phyloP scores from a whole-genome alignment of 1,140 invertebrate species.

The Mizuhopecten yessoensis region DNA sequence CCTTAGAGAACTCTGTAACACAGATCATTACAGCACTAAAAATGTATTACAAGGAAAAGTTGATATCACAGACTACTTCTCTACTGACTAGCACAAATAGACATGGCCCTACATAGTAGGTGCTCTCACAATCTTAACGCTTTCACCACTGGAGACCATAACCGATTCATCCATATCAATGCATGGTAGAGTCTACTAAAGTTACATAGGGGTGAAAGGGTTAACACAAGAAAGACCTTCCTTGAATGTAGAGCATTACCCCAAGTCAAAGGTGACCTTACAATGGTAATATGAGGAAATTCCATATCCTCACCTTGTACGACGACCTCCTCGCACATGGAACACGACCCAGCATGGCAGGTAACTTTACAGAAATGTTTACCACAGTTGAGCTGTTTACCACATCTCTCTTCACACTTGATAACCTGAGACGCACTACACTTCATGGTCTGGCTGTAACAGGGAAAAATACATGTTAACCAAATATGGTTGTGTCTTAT shows the following conservation, averaged over 20 bases:
- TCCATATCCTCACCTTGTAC: constrained; percentile 78
- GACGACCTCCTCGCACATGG: constrained; percentile 77
- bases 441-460: constrained; percentile 75
- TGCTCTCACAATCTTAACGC: too few relatives aligned
- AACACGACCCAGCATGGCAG: constrained; percentile 81
- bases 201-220: too few relatives aligned
- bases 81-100: too few relatives aligned
- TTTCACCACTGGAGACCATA: too few relatives aligned
- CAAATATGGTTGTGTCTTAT: too few relatives aligned
- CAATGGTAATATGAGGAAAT: not conserved
- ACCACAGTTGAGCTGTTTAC: constrained; percentile 80
- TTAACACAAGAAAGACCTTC: not conserved
- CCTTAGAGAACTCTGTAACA: constrained; percentile 87
- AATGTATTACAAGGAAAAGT: too few relatives aligned
- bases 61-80: too few relatives aligned
- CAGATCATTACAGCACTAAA: not conserved
- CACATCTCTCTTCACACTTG: constrained; percentile 77
- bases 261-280: too few relatives aligned
- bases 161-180: too few relatives aligned
- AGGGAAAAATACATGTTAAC: not conserved
- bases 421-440: constrained; percentile 71
- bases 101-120: too few relatives aligned
- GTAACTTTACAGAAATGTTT: constrained; percentile 84
- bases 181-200: too few relatives aligned
- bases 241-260: too few relatives aligned